These are phyloP conservation scores for Aphaenogaster floridana DNA, from an alignment of 1,140 invertebrate species.

Conservation along the genomic window DNA sequence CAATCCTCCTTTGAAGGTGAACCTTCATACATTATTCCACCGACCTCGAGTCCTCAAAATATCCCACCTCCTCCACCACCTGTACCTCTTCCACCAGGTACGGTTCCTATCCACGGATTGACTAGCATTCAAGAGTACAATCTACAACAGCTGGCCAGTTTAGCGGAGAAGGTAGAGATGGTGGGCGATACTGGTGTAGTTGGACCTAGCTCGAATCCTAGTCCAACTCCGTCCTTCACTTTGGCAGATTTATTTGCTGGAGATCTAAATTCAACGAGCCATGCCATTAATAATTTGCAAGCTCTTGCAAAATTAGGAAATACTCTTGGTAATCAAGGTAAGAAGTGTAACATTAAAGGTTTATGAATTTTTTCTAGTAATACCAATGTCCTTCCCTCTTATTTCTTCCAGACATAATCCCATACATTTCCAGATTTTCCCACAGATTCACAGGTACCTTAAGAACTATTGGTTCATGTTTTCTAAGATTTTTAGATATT, in stretches of 20 bases:
- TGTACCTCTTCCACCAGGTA: constrained; percentile 80
- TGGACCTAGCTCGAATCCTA: constrained; percentile 88
- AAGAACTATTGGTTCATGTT: constrained; percentile 3
- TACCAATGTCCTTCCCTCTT: neutral
- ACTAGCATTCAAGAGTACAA: constrained; percentile 94
- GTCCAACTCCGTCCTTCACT: constrained; percentile 90
- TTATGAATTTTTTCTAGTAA: neutral
- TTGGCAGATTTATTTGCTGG: constrained; percentile 92
- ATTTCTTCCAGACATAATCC: constrained; percentile 22
- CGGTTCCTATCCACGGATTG: constrained; percentile 86
- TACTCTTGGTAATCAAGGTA: constrained; percentile 90
- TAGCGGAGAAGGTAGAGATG: constrained; percentile 90
- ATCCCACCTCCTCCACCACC: constrained; percentile 86
- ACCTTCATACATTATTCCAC: constrained; percentile 83
- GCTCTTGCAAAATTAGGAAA: constrained; percentile 94
- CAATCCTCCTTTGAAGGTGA: constrained; percentile 93
- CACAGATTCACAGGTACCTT: constrained; percentile 28
- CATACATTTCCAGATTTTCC: constrained; percentile 27
- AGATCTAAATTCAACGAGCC: constrained; percentile 90
- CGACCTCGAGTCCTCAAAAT: constrained; percentile 84
- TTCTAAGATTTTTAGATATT: neutral
- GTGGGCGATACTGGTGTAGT: constrained; percentile 83
- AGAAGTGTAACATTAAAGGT: constrained; percentile 66
- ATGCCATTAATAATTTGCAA: constrained; percentile 95
- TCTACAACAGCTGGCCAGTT: constrained; percentile 92